Conservation (phyloP, 2,113 vertebrate species). For the Philantomba maxwellii region DNA sequence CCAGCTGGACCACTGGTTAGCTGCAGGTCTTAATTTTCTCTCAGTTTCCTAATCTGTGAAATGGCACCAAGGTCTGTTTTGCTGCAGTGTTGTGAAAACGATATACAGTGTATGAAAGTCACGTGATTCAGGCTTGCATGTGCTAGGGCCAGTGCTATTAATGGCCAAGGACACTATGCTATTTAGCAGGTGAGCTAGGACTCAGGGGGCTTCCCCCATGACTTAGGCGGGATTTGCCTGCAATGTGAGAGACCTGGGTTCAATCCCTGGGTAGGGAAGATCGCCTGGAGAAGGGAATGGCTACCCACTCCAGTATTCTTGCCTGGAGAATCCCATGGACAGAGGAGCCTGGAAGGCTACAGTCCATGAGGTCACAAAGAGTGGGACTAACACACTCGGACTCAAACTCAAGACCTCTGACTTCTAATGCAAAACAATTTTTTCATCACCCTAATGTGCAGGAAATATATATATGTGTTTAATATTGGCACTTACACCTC, state of each 20-base stretch:
- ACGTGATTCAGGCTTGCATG: rapidly evolving
- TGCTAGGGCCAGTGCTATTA: background rate
- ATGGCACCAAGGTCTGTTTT: background rate
- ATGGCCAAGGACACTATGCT: background rate
- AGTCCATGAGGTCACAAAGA: background rate
- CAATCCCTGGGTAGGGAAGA: background rate
- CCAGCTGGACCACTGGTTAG: background rate
- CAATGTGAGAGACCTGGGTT: background rate
- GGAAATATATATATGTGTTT: background rate
- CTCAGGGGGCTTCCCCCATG: background rate
- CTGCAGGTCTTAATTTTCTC: background rate
- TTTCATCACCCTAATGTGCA: background rate
- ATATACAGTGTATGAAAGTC: background rate
- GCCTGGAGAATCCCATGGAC: background rate
- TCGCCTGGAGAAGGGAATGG: background rate
- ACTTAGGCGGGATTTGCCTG: background rate
- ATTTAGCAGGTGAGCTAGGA: background rate
- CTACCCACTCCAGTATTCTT: background rate
- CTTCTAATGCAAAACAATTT: background rate
- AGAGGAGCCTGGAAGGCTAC: background rate
- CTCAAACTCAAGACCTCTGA: background rate
- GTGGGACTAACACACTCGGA: background rate
- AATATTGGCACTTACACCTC: background rate
- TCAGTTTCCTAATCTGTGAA: background rate
- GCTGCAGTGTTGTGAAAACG: background rate